Conservation (phyloP, 2,113 vertebrate genomes). For the Taxidea taxus region DNA sequence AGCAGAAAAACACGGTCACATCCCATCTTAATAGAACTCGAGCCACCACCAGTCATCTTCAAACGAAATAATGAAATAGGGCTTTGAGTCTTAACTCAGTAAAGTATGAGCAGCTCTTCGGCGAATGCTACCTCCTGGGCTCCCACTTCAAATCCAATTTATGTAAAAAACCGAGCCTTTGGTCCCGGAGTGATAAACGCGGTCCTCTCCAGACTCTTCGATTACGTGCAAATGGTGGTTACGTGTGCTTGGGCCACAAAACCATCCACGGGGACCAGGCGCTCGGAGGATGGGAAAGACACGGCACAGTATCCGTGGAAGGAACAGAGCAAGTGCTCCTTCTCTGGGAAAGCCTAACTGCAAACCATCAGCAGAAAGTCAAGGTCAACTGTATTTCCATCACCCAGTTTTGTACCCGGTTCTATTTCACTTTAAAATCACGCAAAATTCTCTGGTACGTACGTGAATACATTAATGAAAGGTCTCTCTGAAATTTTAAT, state of each 20-base stretch:
- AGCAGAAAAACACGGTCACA: not conserved
- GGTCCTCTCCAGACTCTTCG: not conserved
- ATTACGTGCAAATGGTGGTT: not conserved
- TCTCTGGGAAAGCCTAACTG: not conserved
- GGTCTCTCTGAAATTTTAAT: not conserved
- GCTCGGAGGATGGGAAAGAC: accelerated
- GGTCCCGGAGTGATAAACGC: not conserved
- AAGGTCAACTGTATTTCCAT: not conserved
- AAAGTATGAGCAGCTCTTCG: not conserved
- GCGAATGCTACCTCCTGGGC: not conserved
- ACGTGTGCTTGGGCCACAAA: too few species aligned
- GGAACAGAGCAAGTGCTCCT: accelerated
- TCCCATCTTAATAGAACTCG: not conserved
- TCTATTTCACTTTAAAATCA: not conserved
- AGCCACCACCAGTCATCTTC: not conserved
- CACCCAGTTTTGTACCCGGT: not conserved
- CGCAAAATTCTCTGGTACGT: not conserved
- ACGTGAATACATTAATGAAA: not conserved
- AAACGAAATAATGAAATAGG: not conserved
- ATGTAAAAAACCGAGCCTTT: not conserved
- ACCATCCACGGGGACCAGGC: accelerated
- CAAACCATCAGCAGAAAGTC: not conserved
- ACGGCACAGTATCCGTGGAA: accelerated
- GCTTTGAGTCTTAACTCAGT: not conserved
- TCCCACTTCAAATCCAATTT: not conserved